A percentile compares a stretch with the other conserved stretches of the same genome.
Evolutionary conservation across 35 echinoderm and acorn worm genomes (phyloP).

Genomic region (Chiridota heheva): DNA sequence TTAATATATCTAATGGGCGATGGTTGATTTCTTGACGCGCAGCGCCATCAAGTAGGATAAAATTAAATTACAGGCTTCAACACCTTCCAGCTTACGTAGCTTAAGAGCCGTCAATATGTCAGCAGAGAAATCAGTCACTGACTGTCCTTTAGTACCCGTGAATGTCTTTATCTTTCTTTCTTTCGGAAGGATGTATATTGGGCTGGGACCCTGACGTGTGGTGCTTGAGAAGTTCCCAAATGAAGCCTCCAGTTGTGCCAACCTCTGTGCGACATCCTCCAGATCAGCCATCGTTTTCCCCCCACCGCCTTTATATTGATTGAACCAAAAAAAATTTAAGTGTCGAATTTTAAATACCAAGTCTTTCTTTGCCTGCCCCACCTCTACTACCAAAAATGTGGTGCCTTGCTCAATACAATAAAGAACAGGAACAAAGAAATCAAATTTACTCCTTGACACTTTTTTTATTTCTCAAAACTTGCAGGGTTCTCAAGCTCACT

Average conservation of each 20-base stretch:
- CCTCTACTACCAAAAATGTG: too few species aligned
- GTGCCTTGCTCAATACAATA: too few species aligned
- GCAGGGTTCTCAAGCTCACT: too few species aligned
- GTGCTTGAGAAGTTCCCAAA: too few species aligned
- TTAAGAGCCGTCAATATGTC: constrained; percentile 28
- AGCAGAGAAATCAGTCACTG: constrained; percentile 14
- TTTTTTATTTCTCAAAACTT: too few species aligned
- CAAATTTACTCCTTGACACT: too few species aligned
- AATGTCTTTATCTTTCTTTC: constrained; percentile 41
- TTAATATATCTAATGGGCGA: neutral
- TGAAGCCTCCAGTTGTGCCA: neutral
- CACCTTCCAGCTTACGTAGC: constrained; percentile 17
- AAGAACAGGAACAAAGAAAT: too few species aligned
- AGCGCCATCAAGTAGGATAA: constrained; percentile 47
- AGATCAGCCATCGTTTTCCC: neutral
- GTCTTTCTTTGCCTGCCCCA: too few species aligned
- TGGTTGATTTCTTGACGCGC: constrained; percentile 50
- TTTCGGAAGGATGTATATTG: constrained; percentile 43
- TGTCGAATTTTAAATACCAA: too few species aligned
- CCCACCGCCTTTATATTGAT: too few species aligned
- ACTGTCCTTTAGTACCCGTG: constrained; percentile 9
- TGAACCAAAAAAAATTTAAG: too few species aligned
- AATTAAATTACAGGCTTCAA: constrained; percentile 32
- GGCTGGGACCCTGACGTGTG: neutral
- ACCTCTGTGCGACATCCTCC: neutral